A percentile compares a stretch with the other conserved stretches of the same genome.
phyloP scores from a whole-genome alignment of 1,140 invertebrate species.

The Mesaphorura yosii region DNA sequence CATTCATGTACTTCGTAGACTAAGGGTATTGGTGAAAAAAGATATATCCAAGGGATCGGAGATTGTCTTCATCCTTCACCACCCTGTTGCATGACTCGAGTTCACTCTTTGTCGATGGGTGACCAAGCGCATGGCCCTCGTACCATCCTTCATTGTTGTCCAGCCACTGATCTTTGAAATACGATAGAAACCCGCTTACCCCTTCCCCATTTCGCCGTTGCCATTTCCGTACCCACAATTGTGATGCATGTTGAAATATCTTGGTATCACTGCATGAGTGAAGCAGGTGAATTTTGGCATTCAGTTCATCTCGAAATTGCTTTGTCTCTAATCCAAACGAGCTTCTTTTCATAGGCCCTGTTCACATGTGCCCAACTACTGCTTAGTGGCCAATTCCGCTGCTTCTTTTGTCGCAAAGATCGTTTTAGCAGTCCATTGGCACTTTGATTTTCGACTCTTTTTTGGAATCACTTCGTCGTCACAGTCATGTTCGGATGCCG shows the following conservation, averaged over 20 bases:
- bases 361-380: neutral
- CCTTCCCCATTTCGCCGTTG: neutral
- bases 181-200: neutral
- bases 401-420: too few relatives aligned
- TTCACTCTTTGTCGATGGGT: neutral
- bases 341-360: neutral
- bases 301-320: neutral
- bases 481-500: too few relatives aligned
- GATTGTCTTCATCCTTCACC: neutral
- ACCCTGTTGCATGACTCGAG: neutral
- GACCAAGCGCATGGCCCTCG: neutral
- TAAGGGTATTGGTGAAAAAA: too few relatives aligned
- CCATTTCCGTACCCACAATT: neutral
- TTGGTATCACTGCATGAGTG: neutral
- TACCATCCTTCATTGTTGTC: neutral
- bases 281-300: neutral
- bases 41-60: too few relatives aligned
- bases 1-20: too few relatives aligned
- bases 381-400: too few relatives aligned
- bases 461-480: too few relatives aligned
- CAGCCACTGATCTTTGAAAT: neutral
- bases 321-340: neutral
- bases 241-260: conserved; percentile 16
- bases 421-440: too few relatives aligned
- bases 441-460: too few relatives aligned